Base-by-base conservation (phyloP, 2,888 invertebrate genomes). In the Latheticus oryzae region DNA sequence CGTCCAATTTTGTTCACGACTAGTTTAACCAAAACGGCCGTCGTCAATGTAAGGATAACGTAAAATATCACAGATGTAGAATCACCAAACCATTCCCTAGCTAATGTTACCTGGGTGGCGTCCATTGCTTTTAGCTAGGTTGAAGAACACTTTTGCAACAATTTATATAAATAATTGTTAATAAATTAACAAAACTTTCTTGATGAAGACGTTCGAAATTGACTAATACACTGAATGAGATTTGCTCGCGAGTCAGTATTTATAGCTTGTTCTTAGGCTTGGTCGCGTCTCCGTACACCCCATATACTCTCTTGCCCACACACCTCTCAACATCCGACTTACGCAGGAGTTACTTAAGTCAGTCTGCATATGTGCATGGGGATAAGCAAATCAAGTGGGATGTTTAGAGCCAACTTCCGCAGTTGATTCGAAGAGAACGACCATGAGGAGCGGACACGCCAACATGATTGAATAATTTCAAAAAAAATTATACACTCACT, bases 211-310 rank as follows among this genome's bases (percentile, higher is more conserved):
- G 23, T 38, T 42, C 56, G 56, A 42, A 50, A 50, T 23, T 56
- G 50, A 50, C 48, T n/a, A 54, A 54, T 45, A 35, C 64, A 74
- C 75, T 74, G 74, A 72, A 73, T 69, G 68, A 64, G 71, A 68
- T 68, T 65, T 71, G 68, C 69, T 64, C 61, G 62, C 56, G 69
- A 58, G 64, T 64, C 63, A 61, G 73, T 76, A 76, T 76, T 75
- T 76, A 76, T 76, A 76, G 76, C 68, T 63, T 65, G 65, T 68
- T 73, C 73, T 73, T 74, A 69, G 72, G 74, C 72, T 74, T 68
- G 74, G 73, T 70, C 69, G 64, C 67, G 70, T 65, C 65, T 63
- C 23, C 19, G 16, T 26, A 63, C 63, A 68, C 71, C 71, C 71
- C 72, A 71, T 67, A 66, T 57, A 37, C 35, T 45, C 54, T 43